These are phyloP conservation scores for Lepisosteus oculatus DNA, from an alignment of 2,113 vertebrate species.

Conservation along the genomic window DNA sequence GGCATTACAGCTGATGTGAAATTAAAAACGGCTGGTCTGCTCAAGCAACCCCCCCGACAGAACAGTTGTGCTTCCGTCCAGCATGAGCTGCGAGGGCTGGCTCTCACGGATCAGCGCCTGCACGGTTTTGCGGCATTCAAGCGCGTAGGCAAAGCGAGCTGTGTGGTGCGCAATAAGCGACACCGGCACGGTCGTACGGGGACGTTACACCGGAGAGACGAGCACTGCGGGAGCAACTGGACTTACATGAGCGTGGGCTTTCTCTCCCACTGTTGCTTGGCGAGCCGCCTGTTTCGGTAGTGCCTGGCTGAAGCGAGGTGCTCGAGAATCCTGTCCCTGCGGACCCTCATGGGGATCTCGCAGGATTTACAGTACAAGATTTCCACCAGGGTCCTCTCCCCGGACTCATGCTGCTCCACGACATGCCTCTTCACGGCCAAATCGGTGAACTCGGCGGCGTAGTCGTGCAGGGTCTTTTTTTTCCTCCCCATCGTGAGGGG, in stretches of 20 bases:
- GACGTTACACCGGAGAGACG: too few relatives aligned
- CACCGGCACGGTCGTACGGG: too few relatives aligned
- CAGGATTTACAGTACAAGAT: slow-evolving; percentile 45
- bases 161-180: too few relatives aligned
- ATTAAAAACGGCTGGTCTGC: too few relatives aligned
- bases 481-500: slow-evolving; percentile 41
- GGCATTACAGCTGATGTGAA: too few relatives aligned
- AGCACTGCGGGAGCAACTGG: neutral
- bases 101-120: too few relatives aligned
- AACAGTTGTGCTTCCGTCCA: too few relatives aligned
- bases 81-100: too few relatives aligned
- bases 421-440: slow-evolving; percentile 43
- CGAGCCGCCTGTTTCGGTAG: slow-evolving; percentile 40
- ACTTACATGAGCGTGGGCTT: slow-evolving; percentile 42
- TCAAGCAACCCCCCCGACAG: too few relatives aligned
- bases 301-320: slow-evolving; percentile 46
- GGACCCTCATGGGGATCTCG: slow-evolving; percentile 47
- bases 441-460: slow-evolving; percentile 42
- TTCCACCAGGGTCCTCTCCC: slow-evolving; percentile 36
- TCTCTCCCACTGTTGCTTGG: slow-evolving; percentile 36
- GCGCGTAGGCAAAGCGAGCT: too few relatives aligned
- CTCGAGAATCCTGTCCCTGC: slow-evolving; percentile 46
- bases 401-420: slow-evolving; percentile 31
- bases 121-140: too few relatives aligned
- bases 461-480: slow-evolving; percentile 47